Evolutionary conservation across 1,140 invertebrate species (phyloP), one percentile per base, ranked within the genome.

Genomic region (Pseudomyrmex dendroicus): DNA sequence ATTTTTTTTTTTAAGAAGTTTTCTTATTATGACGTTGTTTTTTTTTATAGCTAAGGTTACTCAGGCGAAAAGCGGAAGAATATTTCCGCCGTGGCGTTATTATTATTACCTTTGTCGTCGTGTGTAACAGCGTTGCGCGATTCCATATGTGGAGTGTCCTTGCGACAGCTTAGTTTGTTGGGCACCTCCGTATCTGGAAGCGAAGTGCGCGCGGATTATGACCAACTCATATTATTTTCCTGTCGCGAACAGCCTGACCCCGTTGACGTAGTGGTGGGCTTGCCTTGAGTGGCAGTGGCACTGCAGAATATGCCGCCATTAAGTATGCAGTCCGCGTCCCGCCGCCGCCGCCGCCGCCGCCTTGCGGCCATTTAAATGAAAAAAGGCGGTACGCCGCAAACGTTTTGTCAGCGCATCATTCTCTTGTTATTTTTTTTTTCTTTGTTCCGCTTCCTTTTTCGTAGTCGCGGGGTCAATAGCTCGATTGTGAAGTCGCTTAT

Each of bases 241-340:
- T 84, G 85, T 88, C 86, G 83, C 13, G 74, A 84, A 56, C 86
- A 88, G 83, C 7, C 63, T 46, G 50, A 46, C 66, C 25, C 83
- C 84, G 86, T 88, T 90, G 90, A 91, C 89, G 89, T 82, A 85
- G 90, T 90, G 87, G 62, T 63, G 73, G 73, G 85, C 86, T 88
- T 80, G 83, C 90, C 88, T 91, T 91, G 87, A 91, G 86, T 91
- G 90, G 86, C 90, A 89, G 88, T 90, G 88, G 89, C 91, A 91
- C 73, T 76, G 90, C 86, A 87, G 84, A 91, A 91, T 91, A 91
- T 90, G 85, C 87, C 86, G 87, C 87, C 88, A 90, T 92, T 92
- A 91, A 67, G 86, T 92, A 92, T 91, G 88, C 90, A 62, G 84
- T 84, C 54, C 64, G 85, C 73, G 82, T 88, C 63, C 54, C 68